Evolutionary conservation across 2,797 vertebrate genomes (phyloP).

Genomic region (Trachops cirrhosus): DNA sequence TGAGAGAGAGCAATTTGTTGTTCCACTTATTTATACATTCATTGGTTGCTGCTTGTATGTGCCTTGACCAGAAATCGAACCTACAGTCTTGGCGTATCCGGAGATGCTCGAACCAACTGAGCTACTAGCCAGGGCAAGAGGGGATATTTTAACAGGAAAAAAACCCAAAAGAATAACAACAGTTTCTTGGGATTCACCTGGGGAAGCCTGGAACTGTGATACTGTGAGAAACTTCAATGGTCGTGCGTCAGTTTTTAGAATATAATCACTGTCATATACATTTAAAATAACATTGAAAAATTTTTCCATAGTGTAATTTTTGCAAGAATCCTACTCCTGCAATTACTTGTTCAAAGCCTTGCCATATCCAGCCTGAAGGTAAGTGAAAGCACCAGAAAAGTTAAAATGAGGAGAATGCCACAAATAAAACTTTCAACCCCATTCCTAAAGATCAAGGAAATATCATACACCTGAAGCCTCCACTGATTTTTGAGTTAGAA

Average conservation of each 20-base stretch:
- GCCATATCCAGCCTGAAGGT: conserved; percentile 12
- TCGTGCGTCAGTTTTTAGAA: not conserved
- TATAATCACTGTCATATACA: conserved; percentile 7
- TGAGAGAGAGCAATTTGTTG: not conserved
- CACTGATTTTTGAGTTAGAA: not conserved
- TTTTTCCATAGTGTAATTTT: conserved; percentile 26
- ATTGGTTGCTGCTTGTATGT: not conserved
- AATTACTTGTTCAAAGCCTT: conserved; percentile 26
- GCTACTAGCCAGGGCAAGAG: not conserved
- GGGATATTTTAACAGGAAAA: conserved; percentile 39
- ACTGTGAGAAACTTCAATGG: conserved; percentile 7
- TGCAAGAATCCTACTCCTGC: not conserved
- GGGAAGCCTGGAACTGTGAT: conserved; percentile 18
- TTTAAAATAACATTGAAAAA: conserved; percentile 34
- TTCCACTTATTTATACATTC: not conserved
- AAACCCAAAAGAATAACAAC: not conserved
- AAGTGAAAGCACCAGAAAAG: conserved; percentile 37
- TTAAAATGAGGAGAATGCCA: conserved; percentile 41
- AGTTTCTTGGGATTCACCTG: conserved; percentile 1
- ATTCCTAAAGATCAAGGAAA: conserved; percentile 27
- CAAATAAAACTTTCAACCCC: conserved; percentile 11
- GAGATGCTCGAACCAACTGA: not conserved
- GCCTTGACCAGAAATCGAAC: not conserved
- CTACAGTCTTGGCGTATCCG: not conserved
- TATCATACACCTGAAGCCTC: not conserved